Evolutionary conservation across 2,113 vertebrate species (phyloP).

Genomic region (Pachyramphus minor): DNA sequence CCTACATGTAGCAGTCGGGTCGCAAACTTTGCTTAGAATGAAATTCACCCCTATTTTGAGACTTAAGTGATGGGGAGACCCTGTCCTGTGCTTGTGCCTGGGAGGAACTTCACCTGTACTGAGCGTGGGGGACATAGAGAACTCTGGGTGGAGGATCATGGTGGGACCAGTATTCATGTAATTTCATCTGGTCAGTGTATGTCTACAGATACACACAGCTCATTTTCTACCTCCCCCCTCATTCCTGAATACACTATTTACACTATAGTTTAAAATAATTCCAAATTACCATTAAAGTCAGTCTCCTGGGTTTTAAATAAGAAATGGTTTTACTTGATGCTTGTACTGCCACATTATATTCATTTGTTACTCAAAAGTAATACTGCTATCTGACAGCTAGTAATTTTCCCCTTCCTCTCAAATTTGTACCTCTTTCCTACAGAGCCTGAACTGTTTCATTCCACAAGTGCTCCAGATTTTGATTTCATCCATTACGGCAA

Average conservation of each 20-base stretch:
- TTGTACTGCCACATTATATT: neutral
- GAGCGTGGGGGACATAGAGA: neutral
- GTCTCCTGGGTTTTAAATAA: neutral
- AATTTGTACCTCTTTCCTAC: neutral
- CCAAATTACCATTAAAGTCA: neutral
- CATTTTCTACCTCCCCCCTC: neutral
- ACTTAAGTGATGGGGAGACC: neutral
- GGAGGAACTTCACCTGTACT: neutral
- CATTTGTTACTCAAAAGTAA: neutral
- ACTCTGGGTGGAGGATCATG: rapidly evolving
- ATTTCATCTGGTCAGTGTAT: neutral
- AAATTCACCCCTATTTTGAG: neutral
- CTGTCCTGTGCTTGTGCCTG: neutral
- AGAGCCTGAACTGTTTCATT: constrained; percentile 77
- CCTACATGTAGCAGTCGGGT: neutral
- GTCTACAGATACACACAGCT: neutral
- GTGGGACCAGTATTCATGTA: neutral
- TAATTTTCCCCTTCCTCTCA: neutral
- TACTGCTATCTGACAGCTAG: neutral
- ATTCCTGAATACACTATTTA: neutral
- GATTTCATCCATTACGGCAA: constrained; percentile 76
- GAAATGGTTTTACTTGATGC: neutral
- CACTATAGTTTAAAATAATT: neutral
- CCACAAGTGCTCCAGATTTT: constrained; percentile 54
- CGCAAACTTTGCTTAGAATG: neutral